A percentile compares a stretch with the other conserved stretches of the same genome.
Evolutionary conservation across 2,113 vertebrate species (phyloP).

Genomic region (Bubo scandiacus): DNA sequence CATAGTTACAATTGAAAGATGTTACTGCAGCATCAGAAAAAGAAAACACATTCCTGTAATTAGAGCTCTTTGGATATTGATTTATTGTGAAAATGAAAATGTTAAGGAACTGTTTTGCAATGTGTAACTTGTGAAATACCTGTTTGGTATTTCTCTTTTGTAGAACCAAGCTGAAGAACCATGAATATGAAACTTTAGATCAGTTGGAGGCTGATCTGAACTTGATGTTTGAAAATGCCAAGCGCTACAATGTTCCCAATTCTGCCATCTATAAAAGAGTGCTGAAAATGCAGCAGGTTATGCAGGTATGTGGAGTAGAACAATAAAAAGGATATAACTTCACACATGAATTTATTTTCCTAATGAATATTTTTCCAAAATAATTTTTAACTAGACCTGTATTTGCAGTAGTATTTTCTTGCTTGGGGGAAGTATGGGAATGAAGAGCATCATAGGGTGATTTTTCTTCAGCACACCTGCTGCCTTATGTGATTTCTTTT

Average conservation of each 20-base stretch:
- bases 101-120: background rate
- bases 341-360: background rate
- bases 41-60: fast-evolving
- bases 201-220: slow-evolving; percentile 91
- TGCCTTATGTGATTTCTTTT: background rate
- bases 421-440: background rate
- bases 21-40: background rate
- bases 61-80: background rate
- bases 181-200: slow-evolving; percentile 93
- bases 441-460: background rate
- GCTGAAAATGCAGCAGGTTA: slow-evolving; percentile 93
- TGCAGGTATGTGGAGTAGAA: slow-evolving; percentile 82
- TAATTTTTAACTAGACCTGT: background rate
- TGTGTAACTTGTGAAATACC: background rate
- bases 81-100: background rate
- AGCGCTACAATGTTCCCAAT: slow-evolving; percentile 95
- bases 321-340: background rate
- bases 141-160: slow-evolving; percentile 20
- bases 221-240: slow-evolving; percentile 98
- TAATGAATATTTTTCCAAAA: background rate
- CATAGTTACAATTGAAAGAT: background rate
- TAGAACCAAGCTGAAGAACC: slow-evolving; percentile 95
- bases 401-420: background rate
- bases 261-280: slow-evolving; percentile 97
- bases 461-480: background rate